phyloP scores from a whole-genome alignment of 2,113 vertebrate species.

The Pionites leucogaster region DNA sequence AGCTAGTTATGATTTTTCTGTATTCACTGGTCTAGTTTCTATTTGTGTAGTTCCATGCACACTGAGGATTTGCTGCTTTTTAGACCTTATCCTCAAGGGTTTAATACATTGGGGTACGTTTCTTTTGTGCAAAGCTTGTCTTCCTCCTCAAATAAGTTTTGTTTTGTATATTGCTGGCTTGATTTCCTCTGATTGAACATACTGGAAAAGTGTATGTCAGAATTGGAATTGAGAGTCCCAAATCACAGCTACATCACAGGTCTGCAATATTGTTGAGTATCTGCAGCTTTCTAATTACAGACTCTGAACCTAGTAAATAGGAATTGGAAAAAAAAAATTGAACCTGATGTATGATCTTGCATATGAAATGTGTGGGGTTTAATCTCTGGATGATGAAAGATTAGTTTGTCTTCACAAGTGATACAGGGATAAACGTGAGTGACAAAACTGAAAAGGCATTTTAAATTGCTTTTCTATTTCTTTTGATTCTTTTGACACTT shows the following conservation, averaged over 20 bases:
- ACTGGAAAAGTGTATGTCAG: neutral
- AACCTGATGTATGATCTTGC: neutral
- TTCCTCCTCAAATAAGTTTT: neutral
- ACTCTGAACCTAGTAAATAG: neutral
- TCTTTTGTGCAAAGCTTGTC: neutral
- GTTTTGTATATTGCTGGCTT: neutral
- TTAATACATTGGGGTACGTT: neutral
- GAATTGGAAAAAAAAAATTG: neutral
- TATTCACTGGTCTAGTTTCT: neutral
- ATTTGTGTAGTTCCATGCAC: neutral
- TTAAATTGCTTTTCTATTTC: conserved; percentile 12
- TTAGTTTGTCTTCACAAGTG: conserved; percentile 1
- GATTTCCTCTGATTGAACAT: neutral
- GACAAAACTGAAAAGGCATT: conserved; percentile 1
- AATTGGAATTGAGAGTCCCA: neutral
- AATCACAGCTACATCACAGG: neutral
- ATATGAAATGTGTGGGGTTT: neutral
- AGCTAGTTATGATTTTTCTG: neutral
- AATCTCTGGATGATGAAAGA: conserved; percentile 16
- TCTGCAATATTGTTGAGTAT: neutral
- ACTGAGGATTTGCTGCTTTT: neutral
- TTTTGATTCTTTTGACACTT: conserved; percentile 1
- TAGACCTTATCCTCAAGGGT: neutral
- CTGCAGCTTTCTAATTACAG: conserved; percentile 24
- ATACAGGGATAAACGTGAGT: neutral